phyloP scores from a whole-genome alignment of 2,888 invertebrate genomes.

The Linhomoeus sp. region DNA sequence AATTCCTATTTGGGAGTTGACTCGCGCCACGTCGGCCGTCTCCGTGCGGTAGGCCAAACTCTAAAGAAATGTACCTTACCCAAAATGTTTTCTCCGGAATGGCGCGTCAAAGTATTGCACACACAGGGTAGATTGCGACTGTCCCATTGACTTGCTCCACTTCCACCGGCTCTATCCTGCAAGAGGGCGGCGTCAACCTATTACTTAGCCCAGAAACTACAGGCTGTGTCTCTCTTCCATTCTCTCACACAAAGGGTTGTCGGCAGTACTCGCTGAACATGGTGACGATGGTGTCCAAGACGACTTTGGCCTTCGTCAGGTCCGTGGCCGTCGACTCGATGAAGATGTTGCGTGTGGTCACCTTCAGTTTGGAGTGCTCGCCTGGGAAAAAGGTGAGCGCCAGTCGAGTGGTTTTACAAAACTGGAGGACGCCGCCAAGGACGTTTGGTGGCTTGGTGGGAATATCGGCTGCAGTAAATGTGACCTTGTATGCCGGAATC shows the following conservation, averaged over 20 bases:
- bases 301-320: slow-evolving; percentile 79
- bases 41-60: slow-evolving; percentile 16
- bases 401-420: no score
- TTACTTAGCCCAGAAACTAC: slow-evolving; percentile 4
- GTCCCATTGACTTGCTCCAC: slow-evolving; percentile 55
- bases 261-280: slow-evolving; percentile 78
- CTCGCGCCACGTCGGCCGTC: slow-evolving; percentile 15
- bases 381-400: slow-evolving; percentile 30
- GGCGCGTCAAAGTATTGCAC: neutral
- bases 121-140: slow-evolving; percentile 18
- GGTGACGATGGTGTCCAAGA: slow-evolving; percentile 76
- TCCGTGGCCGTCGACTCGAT: slow-evolving; percentile 96
- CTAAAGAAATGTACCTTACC: no score
- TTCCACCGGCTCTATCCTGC: slow-evolving; percentile 55
- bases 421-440: no score
- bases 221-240: slow-evolving; percentile 6
- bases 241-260: slow-evolving; percentile 42
- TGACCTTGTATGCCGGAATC: no score
- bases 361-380: slow-evolving; percentile 76
- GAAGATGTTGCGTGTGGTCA: slow-evolving; percentile 82
- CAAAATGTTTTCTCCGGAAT: slow-evolving; percentile 10
- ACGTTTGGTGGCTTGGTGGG: no score
- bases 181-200: slow-evolving; percentile 9
- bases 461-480: no score
- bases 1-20: slow-evolving; percentile 26